These are phyloP conservation scores for Oceanodroma tethys DNA, from an alignment of 2,113 vertebrate genomes.

Conservation along the genomic window DNA sequence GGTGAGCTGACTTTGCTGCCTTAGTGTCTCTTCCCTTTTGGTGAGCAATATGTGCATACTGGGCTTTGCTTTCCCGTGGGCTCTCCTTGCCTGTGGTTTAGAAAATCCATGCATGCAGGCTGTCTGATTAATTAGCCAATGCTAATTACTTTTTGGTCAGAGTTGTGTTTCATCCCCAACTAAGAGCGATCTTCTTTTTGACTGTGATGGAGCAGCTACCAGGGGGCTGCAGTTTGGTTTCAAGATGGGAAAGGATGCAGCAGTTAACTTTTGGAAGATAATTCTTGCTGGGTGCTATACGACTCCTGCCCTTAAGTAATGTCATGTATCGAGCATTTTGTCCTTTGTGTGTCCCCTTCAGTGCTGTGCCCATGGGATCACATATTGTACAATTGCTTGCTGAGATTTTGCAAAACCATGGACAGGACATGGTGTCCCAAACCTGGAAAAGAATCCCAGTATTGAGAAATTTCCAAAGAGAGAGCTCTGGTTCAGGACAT, in stretches of 20 bases:
- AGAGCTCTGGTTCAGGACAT: not conserved
- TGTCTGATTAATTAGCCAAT: slow-evolving; percentile 15
- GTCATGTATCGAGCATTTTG: not conserved
- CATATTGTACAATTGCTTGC: fast-evolving
- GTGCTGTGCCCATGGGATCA: not conserved
- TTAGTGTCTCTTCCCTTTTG: not conserved
- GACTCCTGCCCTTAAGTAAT: not conserved
- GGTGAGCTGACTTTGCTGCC: not conserved
- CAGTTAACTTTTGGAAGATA: slow-evolving; percentile 23
- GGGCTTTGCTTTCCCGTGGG: not conserved
- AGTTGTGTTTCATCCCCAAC: not conserved
- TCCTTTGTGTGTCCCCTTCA: not conserved
- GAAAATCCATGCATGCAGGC: not conserved
- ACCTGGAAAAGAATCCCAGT: not conserved
- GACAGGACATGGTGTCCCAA: not conserved
- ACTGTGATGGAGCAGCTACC: slow-evolving; percentile 19
- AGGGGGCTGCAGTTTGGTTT: not conserved
- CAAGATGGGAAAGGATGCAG: slow-evolving; percentile 7
- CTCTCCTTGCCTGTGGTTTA: not conserved
- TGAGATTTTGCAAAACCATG: not conserved
- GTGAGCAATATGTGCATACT: not conserved
- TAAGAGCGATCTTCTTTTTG: slow-evolving; percentile 20
- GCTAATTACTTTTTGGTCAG: slow-evolving; percentile 25
- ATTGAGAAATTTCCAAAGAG: not conserved
- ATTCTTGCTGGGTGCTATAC: not conserved